phyloP scores from a whole-genome alignment of 2,888 invertebrate genomes.

The Charanyca ferruginea region DNA sequence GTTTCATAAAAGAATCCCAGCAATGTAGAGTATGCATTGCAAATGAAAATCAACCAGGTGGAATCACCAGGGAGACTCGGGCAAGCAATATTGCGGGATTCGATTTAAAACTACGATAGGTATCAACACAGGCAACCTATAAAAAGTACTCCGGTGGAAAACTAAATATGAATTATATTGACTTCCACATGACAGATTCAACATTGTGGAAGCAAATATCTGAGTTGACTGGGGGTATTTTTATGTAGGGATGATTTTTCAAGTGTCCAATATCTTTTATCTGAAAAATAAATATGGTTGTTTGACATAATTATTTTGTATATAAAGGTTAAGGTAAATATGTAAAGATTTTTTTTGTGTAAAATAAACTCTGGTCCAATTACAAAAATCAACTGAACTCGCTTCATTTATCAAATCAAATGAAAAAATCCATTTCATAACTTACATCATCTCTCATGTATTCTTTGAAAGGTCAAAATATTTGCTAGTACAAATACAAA shows the following conservation, averaged over 20 bases:
- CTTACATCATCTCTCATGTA: not conserved
- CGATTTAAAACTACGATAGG: slow-evolving; percentile 84
- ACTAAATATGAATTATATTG: slow-evolving; percentile 47
- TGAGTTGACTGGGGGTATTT: slow-evolving; percentile 16
- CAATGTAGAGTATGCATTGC: slow-evolving; percentile 71
- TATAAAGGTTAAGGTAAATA: no score
- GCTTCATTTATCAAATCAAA: slow-evolving; percentile 16
- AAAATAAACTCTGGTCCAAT: no score
- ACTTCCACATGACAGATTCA: slow-evolving; percentile 33
- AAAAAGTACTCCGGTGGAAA: slow-evolving; percentile 63
- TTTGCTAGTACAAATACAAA: not conserved
- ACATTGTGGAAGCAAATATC: slow-evolving; percentile 28
- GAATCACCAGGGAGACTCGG: slow-evolving; percentile 77
- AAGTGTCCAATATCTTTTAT: no score
- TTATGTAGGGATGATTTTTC: not conserved
- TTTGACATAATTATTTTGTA: no score
- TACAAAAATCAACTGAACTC: no score
- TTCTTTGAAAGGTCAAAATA: not conserved
- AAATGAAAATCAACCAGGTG: slow-evolving; percentile 80
- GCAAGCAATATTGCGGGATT: slow-evolving; percentile 82
- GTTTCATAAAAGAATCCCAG: slow-evolving; percentile 74
- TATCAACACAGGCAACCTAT: slow-evolving; percentile 63
- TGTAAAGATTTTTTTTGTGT: no score
- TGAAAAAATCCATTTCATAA: slow-evolving; percentile 21
- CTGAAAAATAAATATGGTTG: no score